Evolutionary conservation across 2,113 vertebrate genomes (phyloP).

Genomic region (Pseudopipra pipra): DNA sequence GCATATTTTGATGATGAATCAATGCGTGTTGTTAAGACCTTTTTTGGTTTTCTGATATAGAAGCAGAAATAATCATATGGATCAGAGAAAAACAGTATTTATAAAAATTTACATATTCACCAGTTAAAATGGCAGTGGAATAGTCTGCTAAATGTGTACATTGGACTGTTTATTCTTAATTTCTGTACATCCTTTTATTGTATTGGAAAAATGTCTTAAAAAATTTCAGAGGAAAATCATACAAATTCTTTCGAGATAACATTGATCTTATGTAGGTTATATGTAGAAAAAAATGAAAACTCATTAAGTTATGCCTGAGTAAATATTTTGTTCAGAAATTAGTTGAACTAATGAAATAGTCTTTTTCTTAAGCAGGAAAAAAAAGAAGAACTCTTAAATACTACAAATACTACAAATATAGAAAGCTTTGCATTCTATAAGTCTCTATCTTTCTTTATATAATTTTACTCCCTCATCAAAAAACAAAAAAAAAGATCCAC

Average conservation of each 20-base stretch:
- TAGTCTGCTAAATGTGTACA: background rate
- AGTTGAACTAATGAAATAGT: background rate
- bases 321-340: background rate
- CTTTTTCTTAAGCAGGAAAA: background rate
- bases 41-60: background rate
- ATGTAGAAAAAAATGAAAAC: background rate
- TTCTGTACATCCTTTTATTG: background rate
- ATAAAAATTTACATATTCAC: rapidly evolving
- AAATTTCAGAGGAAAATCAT: background rate
- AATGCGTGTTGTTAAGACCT: background rate
- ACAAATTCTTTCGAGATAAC: background rate
- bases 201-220: background rate
- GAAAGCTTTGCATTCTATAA: background rate
- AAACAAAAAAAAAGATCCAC: background rate
- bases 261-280: background rate
- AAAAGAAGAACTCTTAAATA: background rate
- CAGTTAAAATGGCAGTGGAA: background rate
- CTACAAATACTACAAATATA: no score
- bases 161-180: background rate
- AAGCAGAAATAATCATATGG: background rate
- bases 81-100: background rate
- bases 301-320: background rate
- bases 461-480: background rate
- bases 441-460: background rate
- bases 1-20: background rate